These are phyloP conservation scores for Bruchidius siliquastri DNA, from an alignment of 2,888 invertebrate species.

Conservation along the genomic window DNA sequence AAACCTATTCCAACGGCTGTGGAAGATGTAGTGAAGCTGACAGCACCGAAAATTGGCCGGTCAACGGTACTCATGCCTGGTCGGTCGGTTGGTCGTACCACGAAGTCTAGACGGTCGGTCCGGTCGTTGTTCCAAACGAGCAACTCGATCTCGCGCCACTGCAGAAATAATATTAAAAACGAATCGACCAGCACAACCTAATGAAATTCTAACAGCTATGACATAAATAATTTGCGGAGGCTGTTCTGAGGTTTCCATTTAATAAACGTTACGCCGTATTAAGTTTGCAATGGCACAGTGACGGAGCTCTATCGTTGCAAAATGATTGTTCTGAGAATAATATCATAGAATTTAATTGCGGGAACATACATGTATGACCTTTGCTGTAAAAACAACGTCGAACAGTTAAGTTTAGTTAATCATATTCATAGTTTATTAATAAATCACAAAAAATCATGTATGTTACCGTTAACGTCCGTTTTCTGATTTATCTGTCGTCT, in stretches of 20 bases:
- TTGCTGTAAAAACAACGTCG: too few relatives aligned
- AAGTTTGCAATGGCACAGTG: conserved; percentile 4
- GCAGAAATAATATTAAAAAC: background rate
- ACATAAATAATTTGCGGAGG: conserved; percentile 19
- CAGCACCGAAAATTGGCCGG: background rate
- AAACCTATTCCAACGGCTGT: background rate
- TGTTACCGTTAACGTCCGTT: too few relatives aligned
- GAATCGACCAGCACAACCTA: background rate
- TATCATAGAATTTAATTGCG: background rate
- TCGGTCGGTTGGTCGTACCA: background rate
- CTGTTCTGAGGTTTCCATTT: conserved; percentile 26
- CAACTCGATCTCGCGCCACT: background rate
- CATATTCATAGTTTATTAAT: too few relatives aligned
- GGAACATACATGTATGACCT: too few relatives aligned
- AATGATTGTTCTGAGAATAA: background rate
- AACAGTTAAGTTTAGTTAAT: too few relatives aligned
- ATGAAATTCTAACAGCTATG: background rate
- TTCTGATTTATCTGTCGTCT: too few relatives aligned
- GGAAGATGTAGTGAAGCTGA: background rate
- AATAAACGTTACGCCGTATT: conserved; percentile 26
- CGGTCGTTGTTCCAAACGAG: background rate
- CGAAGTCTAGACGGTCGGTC: background rate
- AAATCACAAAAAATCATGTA: too few relatives aligned
- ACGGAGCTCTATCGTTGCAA: background rate
- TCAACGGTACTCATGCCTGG: background rate